A percentile compares a stretch with the other conserved stretches of the same genome.
Evolutionary conservation across 2,888 invertebrate species (phyloP).

Genomic region (Nemapogon koenigi): DNA sequence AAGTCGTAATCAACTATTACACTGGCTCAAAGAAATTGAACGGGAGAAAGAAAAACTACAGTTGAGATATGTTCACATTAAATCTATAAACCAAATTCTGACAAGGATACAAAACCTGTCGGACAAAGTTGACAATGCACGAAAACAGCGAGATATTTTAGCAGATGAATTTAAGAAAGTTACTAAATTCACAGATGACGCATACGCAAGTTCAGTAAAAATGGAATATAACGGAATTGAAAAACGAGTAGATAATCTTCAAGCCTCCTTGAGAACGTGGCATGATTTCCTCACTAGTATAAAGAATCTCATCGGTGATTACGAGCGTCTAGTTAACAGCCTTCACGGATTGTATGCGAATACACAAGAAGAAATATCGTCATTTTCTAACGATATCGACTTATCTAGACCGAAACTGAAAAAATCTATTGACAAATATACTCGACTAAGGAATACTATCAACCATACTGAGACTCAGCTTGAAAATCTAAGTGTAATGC

Average conservation of each 20-base stretch:
- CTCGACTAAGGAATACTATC: constrained; percentile 66
- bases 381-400: constrained; percentile 60
- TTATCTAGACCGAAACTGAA: constrained; percentile 68
- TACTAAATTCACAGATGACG: constrained; percentile 76
- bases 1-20: constrained; percentile 73
- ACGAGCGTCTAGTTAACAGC: constrained; percentile 67
- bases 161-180: constrained; percentile 70
- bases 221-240: constrained; percentile 82
- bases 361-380: constrained; percentile 66
- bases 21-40: constrained; percentile 83
- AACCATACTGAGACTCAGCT: constrained; percentile 67
- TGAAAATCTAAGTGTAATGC: constrained; percentile 74
- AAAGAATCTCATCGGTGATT: constrained; percentile 66
- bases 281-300: constrained; percentile 75
- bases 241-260: constrained; percentile 79
- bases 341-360: constrained; percentile 70
- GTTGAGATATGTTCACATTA: constrained; percentile 80
- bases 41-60: constrained; percentile 79
- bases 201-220: constrained; percentile 77
- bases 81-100: constrained; percentile 74
- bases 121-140: constrained; percentile 73
- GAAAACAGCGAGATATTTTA: constrained; percentile 68
- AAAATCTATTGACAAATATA: constrained; percentile 68
- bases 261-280: constrained; percentile 85
- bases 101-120: constrained; percentile 72